Base-by-base conservation (phyloP, 2,797 vertebrate species). In the Propithecus perrieri region DNA sequence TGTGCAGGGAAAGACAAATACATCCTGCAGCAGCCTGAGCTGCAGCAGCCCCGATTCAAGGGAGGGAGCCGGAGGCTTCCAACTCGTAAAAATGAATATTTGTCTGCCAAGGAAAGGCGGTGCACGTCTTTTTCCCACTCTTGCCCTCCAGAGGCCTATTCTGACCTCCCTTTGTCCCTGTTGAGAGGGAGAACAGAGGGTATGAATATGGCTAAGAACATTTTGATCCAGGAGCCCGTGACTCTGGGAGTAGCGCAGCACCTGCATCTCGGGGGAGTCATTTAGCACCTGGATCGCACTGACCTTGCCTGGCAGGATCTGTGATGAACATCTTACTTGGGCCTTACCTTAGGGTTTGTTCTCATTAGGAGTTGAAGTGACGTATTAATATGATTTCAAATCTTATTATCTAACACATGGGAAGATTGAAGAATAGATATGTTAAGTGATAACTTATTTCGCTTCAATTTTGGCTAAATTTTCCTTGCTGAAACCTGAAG, bases 71-170 rank as follows among this genome's bases (percentile, higher is more conserved):
- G 0, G 97, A 97, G 95, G 95, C 95, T 96, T 96, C 96, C 94
- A 96, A 89, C 89, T 94, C 91, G 4, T 97, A 97, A 98, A 96
- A 94, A 93, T 95, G 97, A 97, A 24, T 97, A 95, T 98, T 92
- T 91, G 93, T 97, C 94, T 96, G 89, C 91, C 96, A 88, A 75
- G 91, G 72, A 96, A 96, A 94, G 91, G 76, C 87, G 95, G 89
- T 46, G 69, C 67, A 79, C 15, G 17, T 95, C 89, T 78, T 96
- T 96, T 95, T 61, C 81, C 85, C 63, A 85, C 87, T 96, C 67
- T 71, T 79, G 81, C 91, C 95, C 96, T 94, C 95, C 89, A 83
- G 96, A 93, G 96, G 72, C 95, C 91, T 93, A 41, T 88, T 96
- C 81, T 97, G 96, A 96, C 96, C 97, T 97, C 84, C 4, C 84